Conservation (phyloP, 2,113 vertebrate genomes). For the Notarius lentiginosus region DNA sequence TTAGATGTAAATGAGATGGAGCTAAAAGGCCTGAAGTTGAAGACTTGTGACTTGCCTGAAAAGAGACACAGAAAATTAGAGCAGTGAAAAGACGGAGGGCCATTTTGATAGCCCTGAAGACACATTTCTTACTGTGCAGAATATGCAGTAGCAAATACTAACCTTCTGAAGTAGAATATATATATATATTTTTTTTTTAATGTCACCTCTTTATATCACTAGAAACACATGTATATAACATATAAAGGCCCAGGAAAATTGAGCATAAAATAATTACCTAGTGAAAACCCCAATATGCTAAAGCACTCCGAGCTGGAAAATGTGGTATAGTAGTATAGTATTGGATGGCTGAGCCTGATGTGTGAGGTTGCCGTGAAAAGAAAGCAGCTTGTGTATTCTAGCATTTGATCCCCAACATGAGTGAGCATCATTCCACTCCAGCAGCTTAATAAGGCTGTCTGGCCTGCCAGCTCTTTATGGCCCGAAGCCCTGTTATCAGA, state of each 20-base stretch:
- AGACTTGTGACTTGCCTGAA: constrained; percentile 65
- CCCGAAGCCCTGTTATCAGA: constrained; percentile 96
- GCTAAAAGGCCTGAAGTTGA: constrained; percentile 72
- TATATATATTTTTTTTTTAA: neutral
- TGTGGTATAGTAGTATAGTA: constrained; percentile 40
- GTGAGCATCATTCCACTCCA: constrained; percentile 75
- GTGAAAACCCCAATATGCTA: neutral
- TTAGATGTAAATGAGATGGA: constrained; percentile 84
- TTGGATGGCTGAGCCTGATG: constrained; percentile 62
- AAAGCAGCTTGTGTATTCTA: constrained; percentile 67
- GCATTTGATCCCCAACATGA: constrained; percentile 68
- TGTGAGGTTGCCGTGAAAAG: constrained; percentile 59
- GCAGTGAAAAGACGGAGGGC: neutral
- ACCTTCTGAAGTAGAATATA: neutral
- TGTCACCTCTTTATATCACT: neutral
- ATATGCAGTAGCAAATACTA: neutral
- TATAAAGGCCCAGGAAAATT: constrained; percentile 4
- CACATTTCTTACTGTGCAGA: neutral
- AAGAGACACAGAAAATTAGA: constrained; percentile 42
- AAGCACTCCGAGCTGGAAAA: constrained; percentile 40
- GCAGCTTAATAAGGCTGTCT: constrained; percentile 79
- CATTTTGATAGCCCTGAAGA: neutral
- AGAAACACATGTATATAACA: neutral
- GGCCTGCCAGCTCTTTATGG: constrained; percentile 82
- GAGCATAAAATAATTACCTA: neutral